phyloP scores from a whole-genome alignment of 2,888 invertebrate species.

The Tupiocoris notatus region DNA sequence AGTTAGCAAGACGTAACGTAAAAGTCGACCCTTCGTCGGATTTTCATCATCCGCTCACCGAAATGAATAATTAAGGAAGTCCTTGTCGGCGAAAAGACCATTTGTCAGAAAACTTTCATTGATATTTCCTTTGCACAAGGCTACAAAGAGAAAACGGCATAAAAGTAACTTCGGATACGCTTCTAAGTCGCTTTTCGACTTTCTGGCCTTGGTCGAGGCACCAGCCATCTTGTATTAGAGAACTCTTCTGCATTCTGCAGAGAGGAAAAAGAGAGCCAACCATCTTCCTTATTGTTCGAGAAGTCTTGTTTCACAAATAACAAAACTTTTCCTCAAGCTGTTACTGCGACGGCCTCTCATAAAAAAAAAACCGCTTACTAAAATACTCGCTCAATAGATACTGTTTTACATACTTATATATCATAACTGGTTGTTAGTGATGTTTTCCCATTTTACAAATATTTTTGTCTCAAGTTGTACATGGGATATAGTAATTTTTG shows the following conservation, averaged over 20 bases:
- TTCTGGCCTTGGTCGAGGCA: background rate
- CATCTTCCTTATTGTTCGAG: background rate
- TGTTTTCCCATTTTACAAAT: no score
- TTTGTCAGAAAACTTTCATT: conserved; percentile 38
- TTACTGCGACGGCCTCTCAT: background rate
- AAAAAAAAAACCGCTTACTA: background rate
- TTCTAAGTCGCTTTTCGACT: conserved; percentile 11
- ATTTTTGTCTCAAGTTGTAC: no score
- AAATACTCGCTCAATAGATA: no score
- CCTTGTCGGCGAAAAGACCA: conserved; percentile 20
- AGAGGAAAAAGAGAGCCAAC: background rate
- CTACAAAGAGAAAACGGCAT: conserved; percentile 19
- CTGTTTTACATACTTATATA: no score
- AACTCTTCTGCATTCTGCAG: background rate
- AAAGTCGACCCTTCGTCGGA: conserved; percentile 15
- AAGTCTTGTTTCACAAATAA: background rate
- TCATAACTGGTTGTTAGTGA: no score
- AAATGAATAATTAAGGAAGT: conserved; percentile 39
- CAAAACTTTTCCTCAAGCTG: background rate
- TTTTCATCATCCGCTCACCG: conserved; percentile 22
- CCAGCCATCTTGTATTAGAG: background rate
- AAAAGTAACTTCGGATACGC: conserved; percentile 15
- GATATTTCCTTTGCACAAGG: conserved; percentile 17
- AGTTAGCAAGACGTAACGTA: conserved; percentile 23
- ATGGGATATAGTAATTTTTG: no score